Evolutionary conservation across 2,888 invertebrate genomes (phyloP), one percentile per base, ranked within the genome.

Genomic region (Rhimphoctona megacephalus): DNA sequence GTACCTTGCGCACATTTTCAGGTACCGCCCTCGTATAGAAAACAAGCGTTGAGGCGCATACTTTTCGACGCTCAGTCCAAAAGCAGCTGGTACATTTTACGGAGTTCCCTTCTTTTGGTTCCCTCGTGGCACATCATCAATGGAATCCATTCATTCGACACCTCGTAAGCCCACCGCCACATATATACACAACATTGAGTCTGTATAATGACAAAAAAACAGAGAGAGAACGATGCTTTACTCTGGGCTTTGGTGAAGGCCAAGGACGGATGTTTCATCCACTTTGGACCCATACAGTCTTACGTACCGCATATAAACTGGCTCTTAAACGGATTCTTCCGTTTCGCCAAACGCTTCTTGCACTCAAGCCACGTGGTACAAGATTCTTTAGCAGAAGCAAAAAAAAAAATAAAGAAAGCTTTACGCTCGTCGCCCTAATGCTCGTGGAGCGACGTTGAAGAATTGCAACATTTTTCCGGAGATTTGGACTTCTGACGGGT

Each of bases 321-420:
- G 49, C 74, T 82, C 74, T 86, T 85, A 85, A 89, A 89, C 76
- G 78, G 80, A 86, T 85, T 87, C 88, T 90, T 89, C 88, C 87
- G 89, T 83, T 85, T 86, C 85, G 83, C 81, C 79, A 78, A 83
- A 66, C 85, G 64, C 78, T 74, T 77, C 64, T 70, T 25, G 52
- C 54, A 43, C 57, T 61, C 57, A 30, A 69, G 36, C 36, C 57
- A 57, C 52, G 52, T 76, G 36, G 57, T 52, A 25, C 25, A 25
- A 22, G 46, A 30, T 43, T 30, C 11, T 72, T 17, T 8, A 19
- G 22, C 72, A 25, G 33, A 46, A 36, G 57, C 2, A 67, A 33
- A 22, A 54, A 43, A 54, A 54, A n/a, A n/a, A 43, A 22, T 52
- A 69, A 78, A 69, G 4, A 84, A 78, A 80, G 39, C 52, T 80